phyloP scores from a whole-genome alignment of 2,113 vertebrate species.

The Sula dactylatra region DNA sequence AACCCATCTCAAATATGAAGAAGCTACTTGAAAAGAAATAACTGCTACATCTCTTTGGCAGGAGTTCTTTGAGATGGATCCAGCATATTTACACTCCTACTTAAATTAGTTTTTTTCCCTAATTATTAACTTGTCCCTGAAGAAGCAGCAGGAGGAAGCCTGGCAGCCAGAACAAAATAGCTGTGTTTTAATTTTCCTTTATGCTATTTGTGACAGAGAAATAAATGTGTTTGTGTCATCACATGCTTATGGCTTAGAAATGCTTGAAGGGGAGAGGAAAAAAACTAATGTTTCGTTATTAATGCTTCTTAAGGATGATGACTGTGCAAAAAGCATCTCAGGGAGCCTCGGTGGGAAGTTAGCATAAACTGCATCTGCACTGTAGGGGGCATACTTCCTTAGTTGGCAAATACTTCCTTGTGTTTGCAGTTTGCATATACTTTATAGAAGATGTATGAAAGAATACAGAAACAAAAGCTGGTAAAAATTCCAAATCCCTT shows the following conservation, averaged over 20 bases:
- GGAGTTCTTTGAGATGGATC: not conserved
- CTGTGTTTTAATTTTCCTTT: not conserved
- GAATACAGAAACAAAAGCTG: not conserved
- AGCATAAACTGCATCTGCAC: not conserved
- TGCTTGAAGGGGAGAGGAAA: not conserved
- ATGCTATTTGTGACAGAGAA: not conserved
- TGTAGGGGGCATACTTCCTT: fast-evolving
- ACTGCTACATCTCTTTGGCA: not conserved
- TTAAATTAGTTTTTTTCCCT: not conserved
- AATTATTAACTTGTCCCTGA: not conserved
- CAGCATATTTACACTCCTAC: not conserved
- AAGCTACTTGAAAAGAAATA: not conserved
- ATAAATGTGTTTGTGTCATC: not conserved
- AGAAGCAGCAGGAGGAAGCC: not conserved
- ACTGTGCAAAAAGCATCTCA: not conserved
- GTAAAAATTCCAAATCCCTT: not conserved
- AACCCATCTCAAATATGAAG: not conserved
- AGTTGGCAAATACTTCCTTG: not conserved
- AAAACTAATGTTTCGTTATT: fast-evolving
- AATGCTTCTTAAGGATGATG: not conserved
- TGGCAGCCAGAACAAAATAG: not conserved
- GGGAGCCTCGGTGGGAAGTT: not conserved
- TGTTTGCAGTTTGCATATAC: not conserved
- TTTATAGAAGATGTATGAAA: not conserved
- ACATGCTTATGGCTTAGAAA: not conserved